These are phyloP conservation scores for Nemotelus nigrinus DNA, from an alignment of 2,888 invertebrate species.

Conservation along the genomic window DNA sequence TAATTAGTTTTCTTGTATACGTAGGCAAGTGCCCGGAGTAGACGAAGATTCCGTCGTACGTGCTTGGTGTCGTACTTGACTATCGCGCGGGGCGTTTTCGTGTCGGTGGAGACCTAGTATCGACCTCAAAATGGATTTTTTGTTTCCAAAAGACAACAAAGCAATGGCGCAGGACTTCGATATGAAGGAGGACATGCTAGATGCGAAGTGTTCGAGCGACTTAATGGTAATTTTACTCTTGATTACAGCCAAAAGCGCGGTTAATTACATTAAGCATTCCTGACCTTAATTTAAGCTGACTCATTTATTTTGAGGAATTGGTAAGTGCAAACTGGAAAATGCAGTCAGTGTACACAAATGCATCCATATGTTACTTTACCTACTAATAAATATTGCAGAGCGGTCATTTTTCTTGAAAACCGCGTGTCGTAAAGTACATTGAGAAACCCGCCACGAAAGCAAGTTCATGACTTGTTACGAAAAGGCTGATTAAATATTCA, in stretches of 20 bases:
- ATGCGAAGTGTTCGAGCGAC: conserved; percentile 47
- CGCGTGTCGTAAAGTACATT: no score
- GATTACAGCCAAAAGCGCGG: conserved; percentile 10
- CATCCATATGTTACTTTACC: no score
- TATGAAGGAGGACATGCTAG: conserved; percentile 45
- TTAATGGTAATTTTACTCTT: conserved; percentile 49
- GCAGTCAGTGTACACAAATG: no score
- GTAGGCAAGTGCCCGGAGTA: background rate
- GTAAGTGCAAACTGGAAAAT: no score
- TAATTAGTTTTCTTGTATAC: background rate
- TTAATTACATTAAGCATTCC: conserved; percentile 21
- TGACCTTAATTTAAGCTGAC: conserved; percentile 1
- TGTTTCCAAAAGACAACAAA: conserved; percentile 38
- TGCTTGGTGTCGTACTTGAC: background rate
- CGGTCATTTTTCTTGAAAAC: no score
- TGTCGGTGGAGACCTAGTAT: background rate
- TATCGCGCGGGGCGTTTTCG: conserved; percentile 26
- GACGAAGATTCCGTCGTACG: conserved; percentile 6
- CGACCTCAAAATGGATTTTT: conserved; percentile 45
- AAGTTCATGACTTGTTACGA: conserved; percentile 24
- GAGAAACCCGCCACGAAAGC: conserved; percentile 22
- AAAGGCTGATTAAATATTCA: background rate
- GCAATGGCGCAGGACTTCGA: conserved; percentile 37
- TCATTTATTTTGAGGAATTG: no score
- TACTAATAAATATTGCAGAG: no score